phyloP scores from a whole-genome alignment of 2,888 invertebrate species.

The Capitulum mitella region DNA sequence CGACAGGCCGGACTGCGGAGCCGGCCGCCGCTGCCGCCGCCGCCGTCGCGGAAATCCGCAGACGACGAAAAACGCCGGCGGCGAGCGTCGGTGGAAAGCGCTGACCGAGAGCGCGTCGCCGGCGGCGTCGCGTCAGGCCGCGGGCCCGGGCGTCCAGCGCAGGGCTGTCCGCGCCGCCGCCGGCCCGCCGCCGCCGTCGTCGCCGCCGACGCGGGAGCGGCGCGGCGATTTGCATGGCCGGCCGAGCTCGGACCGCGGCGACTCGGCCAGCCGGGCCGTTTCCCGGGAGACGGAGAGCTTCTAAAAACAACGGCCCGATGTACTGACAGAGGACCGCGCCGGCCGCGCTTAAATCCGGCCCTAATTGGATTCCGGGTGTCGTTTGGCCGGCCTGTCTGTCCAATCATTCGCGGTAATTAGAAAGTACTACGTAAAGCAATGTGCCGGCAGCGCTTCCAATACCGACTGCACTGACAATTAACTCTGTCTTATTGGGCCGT shows the following conservation, averaged over 20 bases:
- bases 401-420: constrained; percentile 23
- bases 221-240: background rate
- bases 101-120: no score
- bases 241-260: background rate
- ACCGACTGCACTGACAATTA: constrained; percentile 18
- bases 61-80: no score
- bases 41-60: no score
- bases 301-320: constrained; percentile 20
- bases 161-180: no score
- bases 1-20: background rate
- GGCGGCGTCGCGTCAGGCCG: no score
- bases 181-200: no score
- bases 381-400: constrained; percentile 10
- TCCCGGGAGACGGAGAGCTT: background rate
- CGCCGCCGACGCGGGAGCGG: no score
- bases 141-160: no score
- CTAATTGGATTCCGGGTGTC: constrained; percentile 20
- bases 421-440: constrained; percentile 19
- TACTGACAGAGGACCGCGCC: background rate
- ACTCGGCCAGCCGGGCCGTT: background rate
- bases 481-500: constrained; percentile 20
- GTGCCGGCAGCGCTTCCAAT: background rate
- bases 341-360: constrained; percentile 9
- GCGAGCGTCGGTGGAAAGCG: no score
- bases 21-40: background rate